These are phyloP conservation scores for Silurus asotus DNA, from an alignment of 2,113 vertebrate species.

Conservation along the genomic window DNA sequence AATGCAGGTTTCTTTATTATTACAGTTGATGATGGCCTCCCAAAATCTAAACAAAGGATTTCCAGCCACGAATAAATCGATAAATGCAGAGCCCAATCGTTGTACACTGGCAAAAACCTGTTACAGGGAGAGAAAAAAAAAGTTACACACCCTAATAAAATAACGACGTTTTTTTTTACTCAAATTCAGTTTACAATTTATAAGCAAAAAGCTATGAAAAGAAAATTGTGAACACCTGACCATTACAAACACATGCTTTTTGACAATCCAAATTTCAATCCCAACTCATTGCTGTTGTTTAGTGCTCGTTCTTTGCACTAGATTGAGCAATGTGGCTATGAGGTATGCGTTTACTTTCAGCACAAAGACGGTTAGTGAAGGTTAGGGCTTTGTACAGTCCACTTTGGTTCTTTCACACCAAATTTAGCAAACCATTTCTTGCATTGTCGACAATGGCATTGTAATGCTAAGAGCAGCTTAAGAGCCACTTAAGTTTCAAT, in stretches of 20 bases:
- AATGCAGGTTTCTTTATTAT: conserved; percentile 60
- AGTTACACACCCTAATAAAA: background rate
- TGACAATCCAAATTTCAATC: background rate
- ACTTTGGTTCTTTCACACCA: background rate
- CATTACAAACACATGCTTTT: background rate
- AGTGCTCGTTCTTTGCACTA: background rate
- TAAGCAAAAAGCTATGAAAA: background rate
- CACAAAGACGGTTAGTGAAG: background rate
- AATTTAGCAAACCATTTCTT: background rate
- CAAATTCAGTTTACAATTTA: background rate
- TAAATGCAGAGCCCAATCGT: conserved; percentile 82
- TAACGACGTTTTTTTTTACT: background rate
- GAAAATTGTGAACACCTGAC: background rate
- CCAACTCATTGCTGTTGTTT: background rate
- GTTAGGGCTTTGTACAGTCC: background rate
- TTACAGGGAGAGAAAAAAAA: conserved; percentile 37
- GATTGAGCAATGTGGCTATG: background rate
- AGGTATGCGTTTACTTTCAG: background rate
- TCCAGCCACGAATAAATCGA: conserved; percentile 83
- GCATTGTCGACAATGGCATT: background rate
- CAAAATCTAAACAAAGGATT: conserved; percentile 88
- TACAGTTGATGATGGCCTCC: conserved; percentile 77
- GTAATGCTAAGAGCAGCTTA: too few relatives aligned
- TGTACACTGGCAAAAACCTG: conserved; percentile 87
- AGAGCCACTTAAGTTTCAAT: too few relatives aligned